Conservation (phyloP, 2,888 invertebrate species). For the Cynaeus angustus region DNA sequence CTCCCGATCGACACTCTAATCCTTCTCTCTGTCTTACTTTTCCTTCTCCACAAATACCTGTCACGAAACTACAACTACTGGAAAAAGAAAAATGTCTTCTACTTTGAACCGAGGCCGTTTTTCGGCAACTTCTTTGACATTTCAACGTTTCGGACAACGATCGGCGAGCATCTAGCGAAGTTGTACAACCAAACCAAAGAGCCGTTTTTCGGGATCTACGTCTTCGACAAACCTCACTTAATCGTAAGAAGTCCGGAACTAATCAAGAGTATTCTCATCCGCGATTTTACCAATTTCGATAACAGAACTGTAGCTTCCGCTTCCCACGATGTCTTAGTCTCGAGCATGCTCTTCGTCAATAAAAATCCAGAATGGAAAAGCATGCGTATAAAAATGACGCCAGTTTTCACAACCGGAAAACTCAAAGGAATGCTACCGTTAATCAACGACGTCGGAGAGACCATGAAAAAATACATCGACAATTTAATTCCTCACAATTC, state of each 20-base stretch:
- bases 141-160: slow-evolving; percentile 44
- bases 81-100: slow-evolving; percentile 57
- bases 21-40: slow-evolving; percentile 21
- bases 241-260: slow-evolving; percentile 71
- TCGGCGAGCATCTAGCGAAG: slow-evolving; percentile 49
- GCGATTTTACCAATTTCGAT: slow-evolving; percentile 72
- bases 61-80: slow-evolving; percentile 60
- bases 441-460: slow-evolving; percentile 68
- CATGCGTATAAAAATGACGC: slow-evolving; percentile 73
- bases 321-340: slow-evolving; percentile 69
- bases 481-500: slow-evolving; percentile 29
- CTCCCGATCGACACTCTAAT: slow-evolving; percentile 32
- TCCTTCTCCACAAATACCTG: slow-evolving; percentile 55
- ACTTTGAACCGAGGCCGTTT: slow-evolving; percentile 57
- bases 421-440: slow-evolving; percentile 73
- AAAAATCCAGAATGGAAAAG: slow-evolving; percentile 74
- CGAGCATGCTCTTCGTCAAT: slow-evolving; percentile 70
- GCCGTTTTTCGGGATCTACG: slow-evolving; percentile 72
- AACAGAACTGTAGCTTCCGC: slow-evolving; percentile 71
- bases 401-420: slow-evolving; percentile 75
- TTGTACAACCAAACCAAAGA: slow-evolving; percentile 53
- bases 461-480: slow-evolving; percentile 58
- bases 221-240: slow-evolving; percentile 72
- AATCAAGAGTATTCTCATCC: slow-evolving; percentile 71
- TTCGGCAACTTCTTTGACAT: slow-evolving; percentile 58